phyloP scores from a whole-genome alignment of 2,797 vertebrate genomes.

The Lagothrix lagotricha region DNA sequence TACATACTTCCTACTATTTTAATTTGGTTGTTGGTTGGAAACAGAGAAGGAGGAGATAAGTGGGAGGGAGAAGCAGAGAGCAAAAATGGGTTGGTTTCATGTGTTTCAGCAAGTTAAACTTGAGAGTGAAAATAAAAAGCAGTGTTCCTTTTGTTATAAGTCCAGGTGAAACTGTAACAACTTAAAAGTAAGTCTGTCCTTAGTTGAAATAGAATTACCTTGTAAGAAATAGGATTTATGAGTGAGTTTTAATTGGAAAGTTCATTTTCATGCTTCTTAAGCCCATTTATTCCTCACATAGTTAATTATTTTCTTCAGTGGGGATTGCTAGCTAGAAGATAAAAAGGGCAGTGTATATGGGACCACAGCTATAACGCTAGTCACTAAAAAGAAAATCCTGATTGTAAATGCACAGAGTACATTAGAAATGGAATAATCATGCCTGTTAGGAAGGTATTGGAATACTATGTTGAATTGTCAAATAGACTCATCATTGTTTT shows the following conservation, averaged over 20 bases:
- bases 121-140: conserved; percentile 1
- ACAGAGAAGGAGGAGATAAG: background rate
- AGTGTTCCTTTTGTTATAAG: background rate
- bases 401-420: background rate
- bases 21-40: background rate
- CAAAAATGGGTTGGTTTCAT: background rate
- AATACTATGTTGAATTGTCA: background rate
- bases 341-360: background rate
- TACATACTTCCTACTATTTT: background rate
- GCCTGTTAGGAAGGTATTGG: background rate
- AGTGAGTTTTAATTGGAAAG: conserved; percentile 45
- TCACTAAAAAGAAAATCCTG: background rate
- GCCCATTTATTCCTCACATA: background rate
- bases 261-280: conserved; percentile 14
- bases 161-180: background rate
- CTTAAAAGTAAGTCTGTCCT: background rate
- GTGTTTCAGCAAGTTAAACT: background rate
- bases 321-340: background rate
- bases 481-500: background rate
- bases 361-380: background rate
- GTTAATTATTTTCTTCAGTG: conserved; percentile 39
- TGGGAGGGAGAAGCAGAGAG: background rate
- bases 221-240: background rate
- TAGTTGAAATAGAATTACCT: conserved; percentile 28
- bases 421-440: background rate